Percentiles rank a stretch among this genome's conserved stretches.
phyloP scores from a whole-genome alignment of 2,888 invertebrate genomes.

The Eugnorisma glareosa region DNA sequence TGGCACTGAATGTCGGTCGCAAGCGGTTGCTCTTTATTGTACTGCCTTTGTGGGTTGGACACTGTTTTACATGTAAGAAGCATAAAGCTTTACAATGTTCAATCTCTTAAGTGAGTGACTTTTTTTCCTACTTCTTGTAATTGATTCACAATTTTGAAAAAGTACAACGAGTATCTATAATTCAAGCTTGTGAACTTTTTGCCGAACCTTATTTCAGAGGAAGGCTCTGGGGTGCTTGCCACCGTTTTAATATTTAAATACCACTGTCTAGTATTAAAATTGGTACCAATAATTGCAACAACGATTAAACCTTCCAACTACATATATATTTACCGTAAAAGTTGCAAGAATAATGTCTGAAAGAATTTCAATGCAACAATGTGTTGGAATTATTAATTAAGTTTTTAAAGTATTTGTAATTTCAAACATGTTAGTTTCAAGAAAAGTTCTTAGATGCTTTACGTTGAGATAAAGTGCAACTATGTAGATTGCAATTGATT shows the following conservation, averaged over 20 bases:
- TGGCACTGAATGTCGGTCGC: conserved; percentile 19
- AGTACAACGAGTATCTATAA: background rate
- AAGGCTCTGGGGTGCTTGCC: conserved; percentile 28
- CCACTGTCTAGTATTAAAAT: conserved; percentile 26
- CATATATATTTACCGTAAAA: conserved; percentile 10
- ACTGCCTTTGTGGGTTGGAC: conserved; percentile 4
- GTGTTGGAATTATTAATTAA: conserved; percentile 9
- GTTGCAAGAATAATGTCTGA: conserved; percentile 1
- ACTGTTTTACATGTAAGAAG: background rate
- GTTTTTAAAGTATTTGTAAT: conserved; percentile 12
- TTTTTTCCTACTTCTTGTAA: background rate
- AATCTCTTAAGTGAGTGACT: background rate
- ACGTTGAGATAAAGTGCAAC: background rate
- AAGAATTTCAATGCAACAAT: conserved; percentile 21
- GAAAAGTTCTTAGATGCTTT: conserved; percentile 2
- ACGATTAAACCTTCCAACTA: conserved; percentile 19
- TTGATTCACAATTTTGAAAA: background rate
- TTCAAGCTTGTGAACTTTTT: conserved; percentile 12
- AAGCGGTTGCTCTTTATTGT: conserved; percentile 15
- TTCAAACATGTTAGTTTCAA: conserved; percentile 1
- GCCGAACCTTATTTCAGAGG: conserved; percentile 18
- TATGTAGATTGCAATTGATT: background rate
- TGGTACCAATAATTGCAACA: conserved; percentile 41
- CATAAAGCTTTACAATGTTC: background rate
- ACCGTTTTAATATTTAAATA: conserved; percentile 43